Base-by-base conservation (phyloP, 2,797 vertebrate genomes). In the Netta rufina region DNA sequence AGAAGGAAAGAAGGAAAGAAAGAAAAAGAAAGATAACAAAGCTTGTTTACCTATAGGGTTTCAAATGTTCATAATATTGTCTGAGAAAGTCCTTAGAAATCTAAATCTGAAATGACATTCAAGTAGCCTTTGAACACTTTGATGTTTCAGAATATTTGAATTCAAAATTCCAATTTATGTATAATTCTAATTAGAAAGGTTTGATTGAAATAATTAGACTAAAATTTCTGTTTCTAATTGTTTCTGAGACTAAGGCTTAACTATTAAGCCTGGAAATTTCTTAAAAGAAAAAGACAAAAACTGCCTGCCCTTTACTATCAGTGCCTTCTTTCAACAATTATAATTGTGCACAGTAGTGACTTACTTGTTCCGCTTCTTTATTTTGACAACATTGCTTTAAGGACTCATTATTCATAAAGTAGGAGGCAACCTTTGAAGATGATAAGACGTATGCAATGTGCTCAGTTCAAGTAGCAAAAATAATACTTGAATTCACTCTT, bases 361-460 rank as follows among this genome's bases (percentile, higher is more conserved):
- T 94, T 80, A 54, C 65, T 62, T 87, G 56, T 36, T 64, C 67
- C 77, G 22, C 12, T 75, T 95, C 94, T 92, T 79, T 87, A 73
- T 95, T 95, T 90, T 94, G 90, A 94, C 86, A 97, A 93, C 70
- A 69, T 64, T 82, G 75, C 60, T 96, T 92, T 93, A 94, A 96
- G 83, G 76, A 93, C 81, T 87, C 24, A 84, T 95, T 94, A 90
- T 96, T 91, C 89, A 91, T 86, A 91, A 91, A 87, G 61, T 62
- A 92, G 60, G 70, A 95, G 81, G 24, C 45, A 93, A 94, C 67
- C 74, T 96, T 96, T 96, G 95, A 97, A 95, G 93, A 92, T 86
- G 38, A 90, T 82, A 89, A 93, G 73, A 92, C 60, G 13, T 8
- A 45, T 47, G 38, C 47, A 95, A n/a, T 83, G 41, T 80, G n/a